Evolutionary conservation across 2,888 invertebrate genomes (phyloP).

Genomic region (Stegophylla sp.): DNA sequence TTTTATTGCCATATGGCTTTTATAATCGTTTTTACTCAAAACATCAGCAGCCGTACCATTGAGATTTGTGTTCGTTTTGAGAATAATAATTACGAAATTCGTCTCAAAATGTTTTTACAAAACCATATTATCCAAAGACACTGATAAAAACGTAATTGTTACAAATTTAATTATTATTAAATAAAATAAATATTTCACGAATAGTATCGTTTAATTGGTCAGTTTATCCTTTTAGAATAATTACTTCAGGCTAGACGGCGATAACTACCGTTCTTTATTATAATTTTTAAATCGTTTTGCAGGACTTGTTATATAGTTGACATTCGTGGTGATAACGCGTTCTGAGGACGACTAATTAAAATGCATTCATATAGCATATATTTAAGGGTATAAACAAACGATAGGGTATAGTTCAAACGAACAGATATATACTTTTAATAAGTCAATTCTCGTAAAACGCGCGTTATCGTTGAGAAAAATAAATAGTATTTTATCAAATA

Average conservation of each 20-base stretch:
- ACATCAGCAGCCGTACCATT: no score
- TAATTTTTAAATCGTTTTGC: constrained; percentile 20
- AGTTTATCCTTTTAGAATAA: background rate
- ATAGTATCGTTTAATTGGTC: background rate
- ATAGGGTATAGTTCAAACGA: background rate
- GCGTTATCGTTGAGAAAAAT: background rate
- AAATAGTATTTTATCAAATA: no score
- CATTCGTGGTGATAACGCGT: background rate
- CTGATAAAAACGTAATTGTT: no score
- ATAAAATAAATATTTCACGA: background rate
- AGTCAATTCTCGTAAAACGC: background rate
- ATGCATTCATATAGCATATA: background rate
- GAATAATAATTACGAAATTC: background rate
- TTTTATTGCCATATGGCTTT: no score
- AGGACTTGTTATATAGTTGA: constrained; percentile 7
- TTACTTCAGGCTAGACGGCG: constrained; percentile 20
- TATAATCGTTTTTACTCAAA: no score
- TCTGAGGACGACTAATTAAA: constrained; percentile 29
- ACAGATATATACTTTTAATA: background rate
- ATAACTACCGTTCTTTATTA: background rate
- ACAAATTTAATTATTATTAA: background rate
- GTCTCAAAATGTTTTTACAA: background rate
- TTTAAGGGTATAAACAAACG: constrained; percentile 19
- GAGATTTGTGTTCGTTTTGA: no score
- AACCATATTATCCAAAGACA: no score